Conservation (phyloP, 2,113 vertebrate species). For the Thalassarche chlororhynchos region DNA sequence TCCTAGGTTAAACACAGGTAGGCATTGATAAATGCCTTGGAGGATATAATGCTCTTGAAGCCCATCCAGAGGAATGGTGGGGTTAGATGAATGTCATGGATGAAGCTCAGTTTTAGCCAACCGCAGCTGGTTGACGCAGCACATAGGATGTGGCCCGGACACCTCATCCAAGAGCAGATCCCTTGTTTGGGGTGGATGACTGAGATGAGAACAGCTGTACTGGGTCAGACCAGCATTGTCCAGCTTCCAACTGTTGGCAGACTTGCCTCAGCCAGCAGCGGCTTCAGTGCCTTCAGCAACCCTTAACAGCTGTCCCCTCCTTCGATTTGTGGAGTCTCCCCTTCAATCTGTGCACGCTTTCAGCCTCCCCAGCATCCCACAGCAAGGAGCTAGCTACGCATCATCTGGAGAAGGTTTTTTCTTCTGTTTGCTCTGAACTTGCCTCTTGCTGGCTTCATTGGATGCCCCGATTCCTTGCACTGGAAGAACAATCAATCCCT, state of each 20-base stretch:
- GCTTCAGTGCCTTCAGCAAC: not conserved
- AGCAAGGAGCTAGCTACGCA: not conserved
- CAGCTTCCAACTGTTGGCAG: not conserved
- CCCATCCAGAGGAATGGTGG: not conserved
- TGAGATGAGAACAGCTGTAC: not conserved
- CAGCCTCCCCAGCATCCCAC: not conserved
- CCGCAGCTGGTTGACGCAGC: not conserved
- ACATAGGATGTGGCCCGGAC: not conserved
- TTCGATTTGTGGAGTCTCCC: not conserved
- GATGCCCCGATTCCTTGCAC: not conserved
- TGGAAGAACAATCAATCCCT: not conserved
- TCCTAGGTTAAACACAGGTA: not conserved
- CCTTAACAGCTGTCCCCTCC: not conserved
- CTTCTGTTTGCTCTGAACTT: not conserved
- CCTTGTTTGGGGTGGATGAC: not conserved
- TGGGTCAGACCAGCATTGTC: not conserved
- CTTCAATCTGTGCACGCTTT: not conserved
- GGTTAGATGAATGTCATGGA: not conserved
- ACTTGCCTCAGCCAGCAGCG: not conserved
- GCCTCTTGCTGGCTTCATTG: not conserved
- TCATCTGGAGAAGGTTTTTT: not conserved
- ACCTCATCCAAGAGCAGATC: not conserved
- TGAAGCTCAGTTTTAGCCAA: not conserved
- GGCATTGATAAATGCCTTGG: not conserved
- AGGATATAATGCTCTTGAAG: not conserved